phyloP scores from a whole-genome alignment of 1,140 invertebrate genomes.

The Lasioglossum albipes region DNA sequence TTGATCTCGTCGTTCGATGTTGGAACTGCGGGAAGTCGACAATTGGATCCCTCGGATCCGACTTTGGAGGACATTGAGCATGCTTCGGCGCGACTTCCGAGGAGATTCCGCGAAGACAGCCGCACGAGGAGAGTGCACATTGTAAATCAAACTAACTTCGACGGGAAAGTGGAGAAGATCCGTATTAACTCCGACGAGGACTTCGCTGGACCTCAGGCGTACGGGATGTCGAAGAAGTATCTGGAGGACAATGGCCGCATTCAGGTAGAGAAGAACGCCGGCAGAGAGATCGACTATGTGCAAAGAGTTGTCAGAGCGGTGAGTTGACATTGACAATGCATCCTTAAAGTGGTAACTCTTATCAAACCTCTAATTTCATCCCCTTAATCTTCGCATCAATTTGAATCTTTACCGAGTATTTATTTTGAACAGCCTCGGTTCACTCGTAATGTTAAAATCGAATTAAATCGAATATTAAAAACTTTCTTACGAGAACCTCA shows the following conservation, averaged over 20 bases:
- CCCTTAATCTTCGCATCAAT: too few species aligned
- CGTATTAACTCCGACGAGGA: conserved; percentile 40
- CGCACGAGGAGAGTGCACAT: conserved; percentile 50
- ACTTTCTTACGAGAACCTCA: too few species aligned
- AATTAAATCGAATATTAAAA: too few species aligned
- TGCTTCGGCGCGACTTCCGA: not conserved
- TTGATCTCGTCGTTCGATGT: not conserved
- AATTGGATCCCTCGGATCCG: not conserved
- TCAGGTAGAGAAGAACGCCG: not conserved
- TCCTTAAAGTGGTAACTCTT: too few species aligned
- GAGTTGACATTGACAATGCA: not conserved
- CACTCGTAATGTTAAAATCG: too few species aligned
- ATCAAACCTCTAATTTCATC: too few species aligned
- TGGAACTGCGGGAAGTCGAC: not conserved
- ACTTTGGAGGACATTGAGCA: not conserved
- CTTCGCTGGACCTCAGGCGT: conserved; percentile 57
- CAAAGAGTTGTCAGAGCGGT: conserved; percentile 36
- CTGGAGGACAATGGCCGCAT: conserved; percentile 46
- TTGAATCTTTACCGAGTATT: too few species aligned
- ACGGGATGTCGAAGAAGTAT: conserved; percentile 63
- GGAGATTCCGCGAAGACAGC: conserved; percentile 18
- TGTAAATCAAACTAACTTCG: conserved; percentile 60
- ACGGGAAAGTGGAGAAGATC: conserved; percentile 68
- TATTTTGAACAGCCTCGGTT: too few species aligned
- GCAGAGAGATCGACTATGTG: not conserved